Conservation (phyloP, 2,888 invertebrate species). For the Coenonympha arcania region DNA sequence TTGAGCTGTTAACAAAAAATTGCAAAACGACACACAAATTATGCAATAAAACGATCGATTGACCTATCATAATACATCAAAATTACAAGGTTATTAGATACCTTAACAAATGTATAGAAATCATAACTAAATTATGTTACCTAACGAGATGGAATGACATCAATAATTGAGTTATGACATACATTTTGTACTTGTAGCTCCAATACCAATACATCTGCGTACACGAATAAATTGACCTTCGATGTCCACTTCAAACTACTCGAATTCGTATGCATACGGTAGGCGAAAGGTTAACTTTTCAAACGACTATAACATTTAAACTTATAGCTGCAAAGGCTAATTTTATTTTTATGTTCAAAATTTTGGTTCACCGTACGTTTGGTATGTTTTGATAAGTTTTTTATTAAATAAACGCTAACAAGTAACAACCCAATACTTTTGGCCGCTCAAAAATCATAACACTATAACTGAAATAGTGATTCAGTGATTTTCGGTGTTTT, state of each 20-base stretch:
- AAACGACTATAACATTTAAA: not conserved
- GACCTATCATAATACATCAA: slow-evolving; percentile 8
- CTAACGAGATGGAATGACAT: slow-evolving; percentile 19
- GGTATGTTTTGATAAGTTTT: slow-evolving; percentile 38
- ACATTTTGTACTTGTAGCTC: slow-evolving; percentile 21
- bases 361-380: slow-evolving; percentile 28
- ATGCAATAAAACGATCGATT: slow-evolving; percentile 2
- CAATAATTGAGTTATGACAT: slow-evolving; percentile 24
- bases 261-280: slow-evolving; percentile 29
- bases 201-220: slow-evolving; percentile 13
- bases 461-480: slow-evolving; percentile 33
- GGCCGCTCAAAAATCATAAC: slow-evolving; percentile 27
- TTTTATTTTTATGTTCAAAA: not conserved
- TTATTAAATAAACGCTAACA: slow-evolving; percentile 38
- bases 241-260: slow-evolving; percentile 28
- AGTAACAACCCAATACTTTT: slow-evolving; percentile 42
- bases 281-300: slow-evolving; percentile 4
- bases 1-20: not conserved
- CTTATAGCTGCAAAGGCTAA: not conserved
- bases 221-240: slow-evolving; percentile 26
- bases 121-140: slow-evolving; percentile 15
- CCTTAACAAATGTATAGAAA: slow-evolving; percentile 15
- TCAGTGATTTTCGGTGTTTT: slow-evolving; percentile 29
- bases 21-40: not conserved
- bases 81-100: slow-evolving; percentile 12